Evolutionary conservation across 2,797 vertebrate species (phyloP).

Genomic region (Enteromius trimaculatus): DNA sequence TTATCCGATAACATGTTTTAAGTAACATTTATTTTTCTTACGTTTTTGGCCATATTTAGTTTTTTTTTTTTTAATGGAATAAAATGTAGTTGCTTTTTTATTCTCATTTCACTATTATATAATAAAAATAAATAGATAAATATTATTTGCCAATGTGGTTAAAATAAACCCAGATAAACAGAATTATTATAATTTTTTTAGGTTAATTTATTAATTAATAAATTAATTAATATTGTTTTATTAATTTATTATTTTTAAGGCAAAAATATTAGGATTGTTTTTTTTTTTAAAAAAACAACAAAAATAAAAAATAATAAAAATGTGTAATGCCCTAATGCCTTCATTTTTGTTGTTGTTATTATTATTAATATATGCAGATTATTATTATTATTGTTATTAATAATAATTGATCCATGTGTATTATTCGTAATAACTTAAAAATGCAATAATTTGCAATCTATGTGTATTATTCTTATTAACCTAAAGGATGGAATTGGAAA

Average conservation of each 20-base stretch:
- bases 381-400: not conserved
- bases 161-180: not conserved
- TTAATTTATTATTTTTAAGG: not conserved
- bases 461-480: not conserved
- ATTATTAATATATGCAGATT: not conserved
- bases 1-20: not conserved
- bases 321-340: not conserved
- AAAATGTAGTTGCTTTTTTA: not conserved
- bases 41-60: not conserved
- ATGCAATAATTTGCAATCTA: not conserved
- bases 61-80: not conserved
- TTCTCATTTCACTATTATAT: not conserved
- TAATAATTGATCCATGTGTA: not conserved
- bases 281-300: not conserved
- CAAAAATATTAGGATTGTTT: not conserved
- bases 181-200: too few relatives aligned
- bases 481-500: not conserved
- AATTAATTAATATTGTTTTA: too few relatives aligned
- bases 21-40: not conserved
- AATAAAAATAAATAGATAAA: not conserved
- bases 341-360: not conserved
- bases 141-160: not conserved
- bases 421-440: not conserved
- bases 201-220: too few relatives aligned
- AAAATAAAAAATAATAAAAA: not conserved